These are phyloP conservation scores for Homarus americanus DNA, from an alignment of 1,140 invertebrate species.

Conservation along the genomic window DNA sequence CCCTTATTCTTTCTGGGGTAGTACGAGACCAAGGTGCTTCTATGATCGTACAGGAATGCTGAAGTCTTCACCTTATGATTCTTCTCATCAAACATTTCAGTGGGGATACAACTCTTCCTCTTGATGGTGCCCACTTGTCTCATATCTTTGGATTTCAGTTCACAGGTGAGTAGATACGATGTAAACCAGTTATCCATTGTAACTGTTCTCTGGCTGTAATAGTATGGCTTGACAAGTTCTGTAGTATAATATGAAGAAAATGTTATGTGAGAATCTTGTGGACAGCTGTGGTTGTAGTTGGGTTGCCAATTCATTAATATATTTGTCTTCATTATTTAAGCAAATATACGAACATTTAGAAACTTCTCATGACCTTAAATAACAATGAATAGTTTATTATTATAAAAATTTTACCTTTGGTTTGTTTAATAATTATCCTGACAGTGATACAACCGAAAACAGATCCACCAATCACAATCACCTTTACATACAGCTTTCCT, in stretches of 20 bases:
- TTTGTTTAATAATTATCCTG: too few relatives aligned
- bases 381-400: too few relatives aligned
- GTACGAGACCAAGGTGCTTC: background rate
- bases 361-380: too few relatives aligned
- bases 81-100: background rate
- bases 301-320: too few relatives aligned
- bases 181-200: constrained; percentile 28
- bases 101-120: background rate
- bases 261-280: too few relatives aligned
- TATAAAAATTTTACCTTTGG: too few relatives aligned
- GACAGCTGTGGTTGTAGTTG: too few relatives aligned
- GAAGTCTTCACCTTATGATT: background rate
- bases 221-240: background rate
- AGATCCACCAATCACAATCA: too few relatives aligned
- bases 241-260: background rate
- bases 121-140: background rate
- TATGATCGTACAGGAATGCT: background rate
- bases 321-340: too few relatives aligned
- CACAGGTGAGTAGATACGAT: background rate
- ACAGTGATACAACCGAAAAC: too few relatives aligned
- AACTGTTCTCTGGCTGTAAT: background rate
- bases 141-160: background rate
- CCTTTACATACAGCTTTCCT: too few relatives aligned
- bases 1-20: background rate
- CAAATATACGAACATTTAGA: too few relatives aligned